These are phyloP conservation scores for Chionis minor DNA, from an alignment of 2,113 vertebrate genomes.

Conservation along the genomic window DNA sequence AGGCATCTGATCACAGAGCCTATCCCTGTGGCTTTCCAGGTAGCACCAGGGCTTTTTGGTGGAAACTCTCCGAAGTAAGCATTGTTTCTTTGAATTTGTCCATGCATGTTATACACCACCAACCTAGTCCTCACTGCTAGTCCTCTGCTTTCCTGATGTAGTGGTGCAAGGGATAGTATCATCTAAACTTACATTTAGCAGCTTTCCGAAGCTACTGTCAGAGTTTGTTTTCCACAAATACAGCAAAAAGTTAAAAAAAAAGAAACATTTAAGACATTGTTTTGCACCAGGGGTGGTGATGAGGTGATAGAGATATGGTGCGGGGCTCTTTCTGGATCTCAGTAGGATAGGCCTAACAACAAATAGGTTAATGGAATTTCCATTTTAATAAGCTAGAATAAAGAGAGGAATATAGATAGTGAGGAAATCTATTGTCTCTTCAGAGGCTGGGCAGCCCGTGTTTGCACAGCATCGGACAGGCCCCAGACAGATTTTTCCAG, in stretches of 20 bases:
- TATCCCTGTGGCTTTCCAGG: not conserved
- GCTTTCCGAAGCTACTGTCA: not conserved
- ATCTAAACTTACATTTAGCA: not conserved
- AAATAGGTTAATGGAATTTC: not conserved
- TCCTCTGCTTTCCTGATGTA: not conserved
- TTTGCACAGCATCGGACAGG: not conserved
- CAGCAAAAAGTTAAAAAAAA: not conserved
- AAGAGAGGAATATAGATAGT: not conserved
- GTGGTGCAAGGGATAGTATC: not conserved
- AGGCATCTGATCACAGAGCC: not conserved
- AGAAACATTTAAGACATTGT: not conserved
- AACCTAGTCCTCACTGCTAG: not conserved
- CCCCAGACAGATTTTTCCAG: not conserved
- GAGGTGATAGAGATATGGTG: not conserved
- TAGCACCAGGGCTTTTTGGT: not conserved
- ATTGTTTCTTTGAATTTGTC: not conserved
- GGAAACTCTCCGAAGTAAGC: not conserved
- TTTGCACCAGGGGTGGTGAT: not conserved
- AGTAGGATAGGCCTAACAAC: not conserved
- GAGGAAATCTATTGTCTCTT: not conserved
- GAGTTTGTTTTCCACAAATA: not conserved
- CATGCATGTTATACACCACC: not conserved
- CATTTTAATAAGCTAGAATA: not conserved
- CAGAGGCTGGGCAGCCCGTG: rapidly evolving
- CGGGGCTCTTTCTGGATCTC: not conserved